A percentile compares a stretch with the other conserved stretches of the same genome.
These are phyloP conservation scores for Perizoma flavofasciatum DNA, from an alignment of 2,888 invertebrate genomes.

Conservation along the genomic window DNA sequence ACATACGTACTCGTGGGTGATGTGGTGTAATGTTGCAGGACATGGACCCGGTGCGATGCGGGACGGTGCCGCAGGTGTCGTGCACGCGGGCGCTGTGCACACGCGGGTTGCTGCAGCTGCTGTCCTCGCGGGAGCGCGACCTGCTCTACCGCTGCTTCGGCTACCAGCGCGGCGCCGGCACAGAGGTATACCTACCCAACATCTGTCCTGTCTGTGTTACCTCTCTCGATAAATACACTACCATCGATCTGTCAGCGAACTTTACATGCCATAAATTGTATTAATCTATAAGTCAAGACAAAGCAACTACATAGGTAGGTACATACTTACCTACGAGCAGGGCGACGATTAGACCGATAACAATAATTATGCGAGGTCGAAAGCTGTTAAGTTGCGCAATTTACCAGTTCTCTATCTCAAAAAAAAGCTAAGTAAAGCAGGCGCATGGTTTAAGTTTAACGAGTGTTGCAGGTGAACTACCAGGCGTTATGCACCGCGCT, in stretches of 20 bases:
- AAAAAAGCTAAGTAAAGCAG: too few relatives aligned
- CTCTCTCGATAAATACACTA: too few relatives aligned
- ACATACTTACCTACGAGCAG: too few relatives aligned
- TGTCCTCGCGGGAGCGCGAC: constrained; percentile 87
- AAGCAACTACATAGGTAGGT: too few relatives aligned
- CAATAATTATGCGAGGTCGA: too few relatives aligned
- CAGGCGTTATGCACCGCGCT: constrained; percentile 87
- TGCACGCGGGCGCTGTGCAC: constrained; percentile 87
- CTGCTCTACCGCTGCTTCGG: constrained; percentile 90
- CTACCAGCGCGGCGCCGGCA: constrained; percentile 83
- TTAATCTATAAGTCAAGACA: too few relatives aligned
- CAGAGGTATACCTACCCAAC: constrained; percentile 56
- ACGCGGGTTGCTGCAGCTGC: constrained; percentile 85
- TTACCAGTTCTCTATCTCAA: too few relatives aligned
- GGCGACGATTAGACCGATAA: too few relatives aligned
- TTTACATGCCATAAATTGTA: too few relatives aligned
- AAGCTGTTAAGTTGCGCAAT: too few relatives aligned
- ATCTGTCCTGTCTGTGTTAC: background rate
- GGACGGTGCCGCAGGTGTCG: constrained; percentile 85
- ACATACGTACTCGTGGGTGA: background rate
- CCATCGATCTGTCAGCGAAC: too few relatives aligned
- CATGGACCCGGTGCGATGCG: constrained; percentile 87
- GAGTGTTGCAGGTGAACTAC: constrained; percentile 85
- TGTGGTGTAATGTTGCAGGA: constrained; percentile 73
- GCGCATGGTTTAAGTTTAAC: background rate